A percentile compares a stretch with the other conserved stretches of the same genome.
Conservation (phyloP, 2,113 vertebrate species). For the Steatornis caripensis region DNA sequence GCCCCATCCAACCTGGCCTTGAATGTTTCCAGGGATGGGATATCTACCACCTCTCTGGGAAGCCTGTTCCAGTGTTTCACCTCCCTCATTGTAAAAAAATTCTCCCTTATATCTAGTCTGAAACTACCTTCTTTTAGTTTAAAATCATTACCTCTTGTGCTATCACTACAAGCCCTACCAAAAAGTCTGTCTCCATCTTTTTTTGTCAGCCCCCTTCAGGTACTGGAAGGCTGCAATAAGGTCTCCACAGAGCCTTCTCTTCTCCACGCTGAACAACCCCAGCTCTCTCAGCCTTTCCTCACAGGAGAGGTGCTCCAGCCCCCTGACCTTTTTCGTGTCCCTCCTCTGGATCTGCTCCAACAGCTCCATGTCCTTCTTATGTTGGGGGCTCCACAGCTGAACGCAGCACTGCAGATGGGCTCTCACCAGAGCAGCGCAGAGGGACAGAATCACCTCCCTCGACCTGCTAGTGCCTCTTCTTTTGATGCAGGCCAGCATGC, state of each 20-base stretch:
- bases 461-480: accelerated
- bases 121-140: background rate
- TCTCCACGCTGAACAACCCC: background rate
- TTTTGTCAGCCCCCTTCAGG: background rate
- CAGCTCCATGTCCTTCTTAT: accelerated
- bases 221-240: accelerated
- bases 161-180: accelerated
- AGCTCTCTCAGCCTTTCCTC: background rate
- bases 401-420: accelerated
- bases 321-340: accelerated
- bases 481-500: background rate
- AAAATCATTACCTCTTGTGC: background rate
- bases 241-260: background rate
- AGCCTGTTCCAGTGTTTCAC: background rate
- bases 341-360: accelerated
- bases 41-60: background rate
- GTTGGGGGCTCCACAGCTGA: background rate
- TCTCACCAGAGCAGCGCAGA: background rate
- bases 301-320: accelerated
- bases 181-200: background rate
- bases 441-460: background rate
- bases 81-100: background rate
- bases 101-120: background rate
- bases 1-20: background rate
- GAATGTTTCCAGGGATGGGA: background rate